phyloP scores from a whole-genome alignment of 1,140 invertebrate species.

The Drosophila sechellia region DNA sequence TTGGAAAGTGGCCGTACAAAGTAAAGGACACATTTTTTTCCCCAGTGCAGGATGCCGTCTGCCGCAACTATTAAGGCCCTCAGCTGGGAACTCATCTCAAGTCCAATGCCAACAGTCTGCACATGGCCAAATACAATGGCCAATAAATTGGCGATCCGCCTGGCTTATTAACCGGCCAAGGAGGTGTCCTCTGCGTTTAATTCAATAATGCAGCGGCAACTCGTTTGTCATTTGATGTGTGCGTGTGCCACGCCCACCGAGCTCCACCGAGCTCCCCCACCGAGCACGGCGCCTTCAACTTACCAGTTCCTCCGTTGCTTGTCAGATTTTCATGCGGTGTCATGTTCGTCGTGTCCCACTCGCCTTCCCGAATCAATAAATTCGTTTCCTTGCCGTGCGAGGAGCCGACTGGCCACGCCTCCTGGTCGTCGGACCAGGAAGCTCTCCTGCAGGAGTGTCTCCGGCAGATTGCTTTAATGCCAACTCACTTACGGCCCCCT shows the following conservation, averaged over 20 bases:
- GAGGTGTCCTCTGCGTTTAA: constrained; percentile 53
- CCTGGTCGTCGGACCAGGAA: not conserved
- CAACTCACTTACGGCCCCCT: constrained; percentile 12
- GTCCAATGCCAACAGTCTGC: not conserved
- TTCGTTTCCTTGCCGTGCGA: constrained; percentile 43
- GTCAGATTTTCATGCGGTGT: constrained; percentile 73
- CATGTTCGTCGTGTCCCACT: constrained; percentile 49
- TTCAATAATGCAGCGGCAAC: constrained; percentile 73
- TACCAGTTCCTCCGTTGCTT: constrained; percentile 57
- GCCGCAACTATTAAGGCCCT: not conserved
- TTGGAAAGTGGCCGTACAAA: not conserved
- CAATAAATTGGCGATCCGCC: constrained; percentile 54
- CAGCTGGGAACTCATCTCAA: not conserved
- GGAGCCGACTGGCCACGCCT: constrained; percentile 12
- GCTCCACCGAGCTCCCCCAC: too few relatives aligned
- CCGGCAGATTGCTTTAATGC: constrained; percentile 25
- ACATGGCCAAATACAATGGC: constrained; percentile 35
- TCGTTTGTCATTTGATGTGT: constrained; percentile 57
- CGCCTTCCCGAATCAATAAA: constrained; percentile 67
- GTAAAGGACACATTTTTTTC: not conserved
- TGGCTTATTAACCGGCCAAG: constrained; percentile 39
- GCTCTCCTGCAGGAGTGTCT: not conserved
- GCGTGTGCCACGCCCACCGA: constrained; percentile 34
- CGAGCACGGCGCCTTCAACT: constrained; percentile 68
- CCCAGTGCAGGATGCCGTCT: not conserved